Evolutionary conservation across 2,113 vertebrate genomes (phyloP), one percentile per base, ranked within the genome.

Genomic region (Erythrolamprus reginae): DNA sequence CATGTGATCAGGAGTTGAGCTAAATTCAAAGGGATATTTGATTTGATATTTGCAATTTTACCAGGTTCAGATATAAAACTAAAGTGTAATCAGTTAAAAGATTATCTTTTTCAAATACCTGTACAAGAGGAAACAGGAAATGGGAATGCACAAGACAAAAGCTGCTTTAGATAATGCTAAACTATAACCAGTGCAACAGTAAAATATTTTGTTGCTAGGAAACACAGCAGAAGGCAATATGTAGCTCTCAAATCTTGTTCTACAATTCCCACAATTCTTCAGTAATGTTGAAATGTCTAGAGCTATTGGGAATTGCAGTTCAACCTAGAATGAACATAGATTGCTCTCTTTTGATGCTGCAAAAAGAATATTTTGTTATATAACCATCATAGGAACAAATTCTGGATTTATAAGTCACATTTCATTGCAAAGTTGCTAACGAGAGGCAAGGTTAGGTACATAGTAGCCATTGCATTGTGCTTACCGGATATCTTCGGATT

Each of bases 401-500:
- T 61, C 21, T 15, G 28, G 51, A 70, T 47, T n/a, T 48, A 70
- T 47, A 33, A 70, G 47, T 12, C 5, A 88, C 21, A n/a, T 47
- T 65, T 88, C 12, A 23, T 70, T 24, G 3, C 28, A n/a, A 38
- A 47, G 4, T 51, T n/a, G 23, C 28, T 19, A 6, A 70, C 2
- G 19, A 51, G 47, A 48, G 47, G 4, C 56, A 33, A 47, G 24
- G 28, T 48, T n/a, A 17, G 10, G 26, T 47, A 50, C 50, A 50
- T 12, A 87, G 58, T 3, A 26, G 12, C 21, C 1, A 47, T 53
- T 15, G 33, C 38, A 61, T 28, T 61, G 5, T 42, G 96, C 97
- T 50, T 93, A 99, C 99, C 38, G 94, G 19, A 98, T 38, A 90
- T 87, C 89, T 7, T 77, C 96, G 26, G 98, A 97, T 0, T 98